Percentiles rank a stretch among this genome's conserved stretches.
Conservation (phyloP, 2,113 vertebrate genomes). For the Notarius lentiginosus region DNA sequence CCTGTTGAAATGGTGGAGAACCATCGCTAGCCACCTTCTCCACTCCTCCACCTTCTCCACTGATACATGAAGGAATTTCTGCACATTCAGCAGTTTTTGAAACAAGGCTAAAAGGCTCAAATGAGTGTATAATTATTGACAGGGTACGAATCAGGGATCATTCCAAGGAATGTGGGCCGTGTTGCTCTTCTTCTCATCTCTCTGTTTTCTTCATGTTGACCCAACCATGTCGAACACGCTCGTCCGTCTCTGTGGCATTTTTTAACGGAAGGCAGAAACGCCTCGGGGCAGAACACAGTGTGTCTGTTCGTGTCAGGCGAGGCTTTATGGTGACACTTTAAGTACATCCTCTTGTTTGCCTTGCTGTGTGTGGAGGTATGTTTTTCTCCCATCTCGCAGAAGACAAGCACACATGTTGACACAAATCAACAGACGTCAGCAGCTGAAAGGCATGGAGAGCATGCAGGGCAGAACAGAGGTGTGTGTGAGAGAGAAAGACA, state of each 20-base stretch:
- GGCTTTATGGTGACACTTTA: conserved; percentile 27
- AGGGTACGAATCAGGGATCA: background rate
- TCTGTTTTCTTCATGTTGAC: background rate
- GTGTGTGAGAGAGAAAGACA: conserved; percentile 18
- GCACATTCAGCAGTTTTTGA: background rate
- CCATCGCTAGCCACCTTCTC: background rate
- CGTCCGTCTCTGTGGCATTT: conserved; percentile 4
- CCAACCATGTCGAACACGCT: background rate
- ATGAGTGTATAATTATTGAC: background rate
- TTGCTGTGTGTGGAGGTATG: background rate
- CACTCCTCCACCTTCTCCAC: background rate
- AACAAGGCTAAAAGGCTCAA: background rate
- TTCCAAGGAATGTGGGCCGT: background rate
- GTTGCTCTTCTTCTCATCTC: background rate
- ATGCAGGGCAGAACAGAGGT: conserved; percentile 5
- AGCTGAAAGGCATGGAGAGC: conserved; percentile 33
- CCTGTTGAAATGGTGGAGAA: background rate
- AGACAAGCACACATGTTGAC: conserved; percentile 21
- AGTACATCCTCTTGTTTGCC: conserved; percentile 31
- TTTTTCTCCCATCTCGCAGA: background rate
- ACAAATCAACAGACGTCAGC: conserved; percentile 45
- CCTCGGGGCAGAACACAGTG: conserved; percentile 30
- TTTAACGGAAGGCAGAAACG: background rate
- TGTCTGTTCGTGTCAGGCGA: conserved; percentile 20
- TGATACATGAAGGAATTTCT: background rate